Evolutionary conservation across 2,113 vertebrate species (phyloP), one percentile per base, ranked within the genome.

Genomic region (Atrichornis clamosus): DNA sequence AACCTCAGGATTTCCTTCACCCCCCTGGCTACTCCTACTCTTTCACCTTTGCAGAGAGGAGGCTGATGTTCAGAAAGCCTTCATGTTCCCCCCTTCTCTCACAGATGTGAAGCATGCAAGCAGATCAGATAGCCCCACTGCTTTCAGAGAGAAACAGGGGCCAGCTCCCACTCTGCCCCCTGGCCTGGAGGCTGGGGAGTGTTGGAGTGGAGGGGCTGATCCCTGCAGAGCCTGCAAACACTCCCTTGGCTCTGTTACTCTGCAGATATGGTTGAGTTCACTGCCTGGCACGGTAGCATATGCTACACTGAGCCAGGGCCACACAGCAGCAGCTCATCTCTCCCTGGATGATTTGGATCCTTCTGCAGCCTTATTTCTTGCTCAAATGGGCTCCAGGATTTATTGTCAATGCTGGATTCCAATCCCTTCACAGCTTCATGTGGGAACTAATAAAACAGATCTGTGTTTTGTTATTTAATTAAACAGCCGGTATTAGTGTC

Each of bases 101-200:
- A 39, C 16, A 14, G 4, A 5, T 37, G 26, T 46, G 46, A 46
- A 46, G 46, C 13, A 11, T 49, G 55, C 35, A 20, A 19, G 68
- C 22, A 32, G 15, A 21, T 53, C 22, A 22, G 17, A 14, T 3
- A 49, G 23, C 63, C 13, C 18, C 46, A 15, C 22, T 46, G 42
- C 59, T 62, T 65, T 19, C 27, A 65, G 53, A 53, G 44, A 19
- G 55, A 55, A 70, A 8, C 22, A n/a, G 62, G n/a, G 60, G 16
- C 52, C 50, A 33, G 39, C 23, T 63, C n/a, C 32, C 19, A 2
- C 39, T 55, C 37, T 0, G 0, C 23, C 30, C 5, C 2, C 42
- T 47, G 42, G 27, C 19, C n/a, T 10, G 18, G 39, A n/a, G 28
- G 41, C 58, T 56, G 81, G 46, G 41, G 9, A 10, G 26, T 15